These are phyloP conservation scores for Hippoglossus hippoglossus DNA, from an alignment of 2,797 vertebrate species.

Conservation along the genomic window DNA sequence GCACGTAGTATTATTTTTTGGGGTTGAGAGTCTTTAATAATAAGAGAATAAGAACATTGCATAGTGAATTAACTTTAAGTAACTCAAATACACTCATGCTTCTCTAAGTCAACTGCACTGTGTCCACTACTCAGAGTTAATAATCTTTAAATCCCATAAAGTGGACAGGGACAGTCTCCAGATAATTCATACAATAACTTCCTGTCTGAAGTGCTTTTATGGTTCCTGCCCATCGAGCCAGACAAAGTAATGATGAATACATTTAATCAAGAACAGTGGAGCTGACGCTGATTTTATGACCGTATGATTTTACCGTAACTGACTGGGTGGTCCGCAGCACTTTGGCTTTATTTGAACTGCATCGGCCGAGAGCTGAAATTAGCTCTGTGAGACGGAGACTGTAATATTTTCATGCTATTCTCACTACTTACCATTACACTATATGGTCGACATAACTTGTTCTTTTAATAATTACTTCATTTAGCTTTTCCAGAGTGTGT, in stretches of 20 bases:
- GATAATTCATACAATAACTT: conserved; percentile 47
- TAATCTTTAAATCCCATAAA: conserved; percentile 16
- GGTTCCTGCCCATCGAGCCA: conserved; percentile 37
- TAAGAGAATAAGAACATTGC: not conserved
- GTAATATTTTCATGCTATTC: conserved; percentile 35
- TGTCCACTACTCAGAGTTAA: conserved; percentile 1
- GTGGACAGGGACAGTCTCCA: conserved; percentile 12
- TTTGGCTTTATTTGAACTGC: conserved; percentile 41
- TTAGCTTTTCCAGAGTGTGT: conserved; percentile 28
- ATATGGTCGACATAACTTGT: conserved; percentile 32
- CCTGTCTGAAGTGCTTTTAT: conserved; percentile 30
- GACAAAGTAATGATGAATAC: conserved; percentile 50
- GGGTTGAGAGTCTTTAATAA: not conserved
- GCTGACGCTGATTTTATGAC: conserved; percentile 56
- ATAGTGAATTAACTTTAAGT: not conserved
- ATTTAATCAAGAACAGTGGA: conserved; percentile 59
- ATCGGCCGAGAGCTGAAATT: not conserved
- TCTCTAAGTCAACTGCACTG: not conserved
- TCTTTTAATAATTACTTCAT: conserved; percentile 43
- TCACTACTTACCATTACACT: conserved; percentile 19
- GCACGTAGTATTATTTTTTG: not conserved
- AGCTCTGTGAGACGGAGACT: conserved; percentile 26
- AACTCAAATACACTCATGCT: conserved; percentile 1
- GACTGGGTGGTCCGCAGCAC: conserved; percentile 31
- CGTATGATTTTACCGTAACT: conserved; percentile 37